A percentile compares a stretch with the other conserved stretches of the same genome.
These are phyloP conservation scores for Zingel zingel DNA, from an alignment of 2,113 vertebrate species.

Conservation along the genomic window DNA sequence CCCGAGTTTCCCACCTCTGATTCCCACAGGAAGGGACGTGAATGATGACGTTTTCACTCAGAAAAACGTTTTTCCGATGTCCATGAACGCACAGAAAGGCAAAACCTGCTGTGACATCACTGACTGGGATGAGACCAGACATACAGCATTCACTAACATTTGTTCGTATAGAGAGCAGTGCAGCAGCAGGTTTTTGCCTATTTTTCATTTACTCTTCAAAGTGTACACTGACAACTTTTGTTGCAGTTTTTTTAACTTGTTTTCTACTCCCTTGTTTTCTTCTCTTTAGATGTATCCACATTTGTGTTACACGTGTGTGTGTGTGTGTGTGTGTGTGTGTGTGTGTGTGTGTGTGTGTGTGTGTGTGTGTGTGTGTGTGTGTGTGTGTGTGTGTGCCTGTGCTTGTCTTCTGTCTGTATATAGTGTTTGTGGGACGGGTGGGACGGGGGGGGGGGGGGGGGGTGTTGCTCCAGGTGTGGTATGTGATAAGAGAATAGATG, in stretches of 20 bases:
- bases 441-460: not conserved
- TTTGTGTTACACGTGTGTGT: not conserved
- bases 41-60: too few relatives aligned
- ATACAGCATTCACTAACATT: conserved; percentile 20
- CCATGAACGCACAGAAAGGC: too few relatives aligned
- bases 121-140: conserved; percentile 10
- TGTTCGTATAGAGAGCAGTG: not conserved
- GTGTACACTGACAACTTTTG: not conserved
- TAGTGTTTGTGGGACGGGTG: conserved; percentile 9
- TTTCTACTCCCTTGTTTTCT: conserved; percentile 4
- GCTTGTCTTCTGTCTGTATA: not conserved
- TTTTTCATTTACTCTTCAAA: conserved; percentile 28
- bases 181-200: conserved; percentile 7
- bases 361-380: not conserved
- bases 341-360: not conserved
- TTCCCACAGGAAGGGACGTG: too few relatives aligned
- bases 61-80: too few relatives aligned
- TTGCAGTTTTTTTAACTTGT: conserved; percentile 8
- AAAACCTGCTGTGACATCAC: conserved; percentile 39
- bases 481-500: conserved; percentile 65
- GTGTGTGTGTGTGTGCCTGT: not conserved
- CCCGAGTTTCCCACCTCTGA: too few relatives aligned
- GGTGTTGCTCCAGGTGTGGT: conserved; percentile 49
- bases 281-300: conserved; percentile 34
- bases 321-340: not conserved